phyloP scores from a whole-genome alignment of 2,113 vertebrate genomes.

The Trematomus loennbergii region DNA sequence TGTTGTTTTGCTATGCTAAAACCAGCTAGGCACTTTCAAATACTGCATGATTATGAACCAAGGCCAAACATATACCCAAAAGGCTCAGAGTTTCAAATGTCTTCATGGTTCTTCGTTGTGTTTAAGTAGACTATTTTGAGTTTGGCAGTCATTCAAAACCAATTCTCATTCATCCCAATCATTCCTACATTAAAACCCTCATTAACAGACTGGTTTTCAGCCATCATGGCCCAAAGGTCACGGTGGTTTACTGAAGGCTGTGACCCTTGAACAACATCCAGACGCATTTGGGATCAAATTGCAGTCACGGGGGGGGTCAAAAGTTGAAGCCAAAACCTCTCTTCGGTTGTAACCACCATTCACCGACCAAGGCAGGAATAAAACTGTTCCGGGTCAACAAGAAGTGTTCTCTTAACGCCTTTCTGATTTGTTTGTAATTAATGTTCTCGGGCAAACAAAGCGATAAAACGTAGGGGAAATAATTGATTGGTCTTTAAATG shows the following conservation, averaged over 20 bases:
- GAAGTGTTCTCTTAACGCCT: not conserved
- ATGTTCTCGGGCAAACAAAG: constrained; percentile 62
- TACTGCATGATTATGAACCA: not conserved
- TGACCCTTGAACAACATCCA: constrained; percentile 36
- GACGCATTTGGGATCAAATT: constrained; percentile 11
- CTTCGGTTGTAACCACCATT: not conserved
- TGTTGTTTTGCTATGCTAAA: constrained; percentile 7
- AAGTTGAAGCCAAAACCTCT: not conserved
- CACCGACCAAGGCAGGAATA: not conserved
- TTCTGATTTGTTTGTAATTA: constrained; percentile 62
- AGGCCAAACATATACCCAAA: no score
- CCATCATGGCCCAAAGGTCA: constrained; percentile 22
- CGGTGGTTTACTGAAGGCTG: constrained; percentile 16
- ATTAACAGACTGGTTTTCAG: constrained; percentile 33
- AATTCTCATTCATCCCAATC: not conserved
- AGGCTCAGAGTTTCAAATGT: no score
- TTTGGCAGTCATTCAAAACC: not conserved
- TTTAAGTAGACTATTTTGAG: no score
- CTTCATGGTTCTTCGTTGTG: no score
- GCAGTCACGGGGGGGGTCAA: constrained; percentile 1
- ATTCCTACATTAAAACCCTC: constrained; percentile 5
- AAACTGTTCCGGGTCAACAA: constrained; percentile 50
- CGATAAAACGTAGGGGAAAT: constrained; percentile 48
- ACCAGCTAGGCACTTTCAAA: not conserved
- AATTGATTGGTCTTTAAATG: constrained; percentile 55